A percentile compares a stretch with the other conserved stretches of the same genome.
These are phyloP conservation scores for Chaetura pelagica DNA, from an alignment of 2,113 vertebrate genomes.

Conservation along the genomic window DNA sequence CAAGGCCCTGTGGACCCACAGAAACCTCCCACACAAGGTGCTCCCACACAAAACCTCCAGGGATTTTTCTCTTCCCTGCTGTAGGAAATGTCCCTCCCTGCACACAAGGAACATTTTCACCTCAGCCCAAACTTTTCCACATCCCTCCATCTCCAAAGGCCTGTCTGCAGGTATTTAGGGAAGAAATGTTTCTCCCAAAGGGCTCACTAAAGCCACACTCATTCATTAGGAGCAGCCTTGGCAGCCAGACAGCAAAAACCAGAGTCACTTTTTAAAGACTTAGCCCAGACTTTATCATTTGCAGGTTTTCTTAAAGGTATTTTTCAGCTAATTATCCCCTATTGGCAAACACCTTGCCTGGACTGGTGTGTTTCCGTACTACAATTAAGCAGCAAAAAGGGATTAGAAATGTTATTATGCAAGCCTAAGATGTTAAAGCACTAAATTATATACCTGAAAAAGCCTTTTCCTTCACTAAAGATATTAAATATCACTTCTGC, in stretches of 20 bases:
- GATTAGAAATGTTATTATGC: neutral
- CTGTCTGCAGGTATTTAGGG: neutral
- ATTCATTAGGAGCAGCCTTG: neutral
- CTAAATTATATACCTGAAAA: neutral
- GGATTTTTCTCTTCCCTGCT: neutral
- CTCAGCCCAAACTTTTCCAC: neutral
- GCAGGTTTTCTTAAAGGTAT: neutral
- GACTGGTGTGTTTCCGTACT: neutral
- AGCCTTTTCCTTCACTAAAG: neutral
- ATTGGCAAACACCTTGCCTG: neutral
- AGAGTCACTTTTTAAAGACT: neutral
- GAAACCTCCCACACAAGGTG: neutral
- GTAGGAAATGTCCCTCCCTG: neutral
- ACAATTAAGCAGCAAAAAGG: neutral
- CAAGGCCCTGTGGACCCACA: rapidly evolving
- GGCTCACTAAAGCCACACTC: neutral
- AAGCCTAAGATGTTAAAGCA: neutral
- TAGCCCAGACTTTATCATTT: neutral
- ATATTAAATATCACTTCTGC: neutral
- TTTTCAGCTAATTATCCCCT: neutral
- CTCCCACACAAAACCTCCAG: rapidly evolving
- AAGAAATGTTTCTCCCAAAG: neutral
- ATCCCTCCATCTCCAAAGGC: neutral
- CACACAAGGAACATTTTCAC: neutral
- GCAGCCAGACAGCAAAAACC: neutral